Conservation (phyloP, 2,113 vertebrate species). For the Melanerpes formicivorus region DNA sequence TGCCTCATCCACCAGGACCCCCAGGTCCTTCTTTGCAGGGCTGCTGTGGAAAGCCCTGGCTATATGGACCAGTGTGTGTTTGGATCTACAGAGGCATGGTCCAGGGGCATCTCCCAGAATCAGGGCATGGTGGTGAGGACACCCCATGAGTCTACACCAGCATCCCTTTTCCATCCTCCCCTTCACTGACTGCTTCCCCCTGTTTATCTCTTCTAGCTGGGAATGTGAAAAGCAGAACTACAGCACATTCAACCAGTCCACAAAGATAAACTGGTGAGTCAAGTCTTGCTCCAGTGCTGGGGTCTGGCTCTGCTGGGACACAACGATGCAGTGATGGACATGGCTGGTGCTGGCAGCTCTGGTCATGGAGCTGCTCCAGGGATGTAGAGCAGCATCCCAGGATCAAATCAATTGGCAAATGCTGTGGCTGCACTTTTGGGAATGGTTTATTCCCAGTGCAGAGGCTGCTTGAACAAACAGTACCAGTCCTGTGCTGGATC, state of each 20-base stretch:
- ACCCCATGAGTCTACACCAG: neutral
- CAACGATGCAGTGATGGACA: rapidly evolving
- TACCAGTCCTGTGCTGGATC: neutral
- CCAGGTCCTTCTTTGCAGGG: too few species aligned
- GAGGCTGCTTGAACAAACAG: neutral
- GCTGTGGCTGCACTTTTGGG: neutral
- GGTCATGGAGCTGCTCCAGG: rapidly evolving
- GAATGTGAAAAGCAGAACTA: slow-evolving; percentile 79
- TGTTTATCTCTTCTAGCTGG: slow-evolving; percentile 66
- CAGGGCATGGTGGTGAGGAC: rapidly evolving
- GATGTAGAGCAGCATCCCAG: neutral
- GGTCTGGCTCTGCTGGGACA: rapidly evolving
- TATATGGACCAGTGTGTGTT: rapidly evolving
- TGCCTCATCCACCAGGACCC: too few species aligned
- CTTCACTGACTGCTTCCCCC: neutral
- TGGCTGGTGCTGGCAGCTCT: neutral
- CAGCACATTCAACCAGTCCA: slow-evolving; percentile 69
- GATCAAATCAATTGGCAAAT: neutral
- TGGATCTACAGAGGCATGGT: neutral
- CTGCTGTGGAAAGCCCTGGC: neutral
- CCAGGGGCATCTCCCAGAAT: rapidly evolving
- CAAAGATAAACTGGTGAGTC: slow-evolving; percentile 79
- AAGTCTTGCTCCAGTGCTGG: neutral
- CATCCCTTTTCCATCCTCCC: neutral
- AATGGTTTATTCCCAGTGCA: neutral